Base-by-base conservation (phyloP, 2,888 invertebrate species). In the Ctenicera cuprea region DNA sequence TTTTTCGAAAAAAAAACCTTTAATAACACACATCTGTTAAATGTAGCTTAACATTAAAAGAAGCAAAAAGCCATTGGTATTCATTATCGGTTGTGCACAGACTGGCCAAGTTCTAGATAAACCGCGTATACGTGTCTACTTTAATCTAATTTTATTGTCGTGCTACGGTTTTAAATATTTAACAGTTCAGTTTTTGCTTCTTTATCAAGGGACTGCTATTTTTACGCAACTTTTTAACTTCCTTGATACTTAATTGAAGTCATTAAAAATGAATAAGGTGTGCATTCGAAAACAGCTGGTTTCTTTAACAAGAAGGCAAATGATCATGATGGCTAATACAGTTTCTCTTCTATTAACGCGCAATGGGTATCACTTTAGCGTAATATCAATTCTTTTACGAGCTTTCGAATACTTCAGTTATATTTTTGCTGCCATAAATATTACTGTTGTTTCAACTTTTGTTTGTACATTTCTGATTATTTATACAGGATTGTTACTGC, bases 121-220 rank as follows among this genome's bases (percentile, higher is more conserved):
- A 48, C 20, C 20, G 48, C 48, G 20, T 18, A 16, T 8, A 48
- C 48, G 48, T 48, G 48, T 48, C 48, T 48, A 48, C 48, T 48
- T 48, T 48, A 48, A 48, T 48, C 20, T 18, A 48, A 48, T 48
- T 48, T 48, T 48, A 48, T 48, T 48, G 48, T 48, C 20, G 20
- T 18, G 48, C 1, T 48, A 16, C 48, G 48, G 48, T 48, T 48
- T 33, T 48, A 48, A 48, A 48, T 48, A 48, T 48, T 48, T 20
- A 48, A 9, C 9, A 48, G 48, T 11, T 16, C 33, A 5, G 16
- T 48, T 41, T 45, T 45, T 45, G 43, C 14, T 45, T 14, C 48
- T 48, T 48, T 48, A 48, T 16, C 11, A 5, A 18, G 48, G 18
- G 48, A 48, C 20, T 8, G 16, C 43, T n/a, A n/a, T n/a, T 45